Evolutionary conservation across 1,140 invertebrate species (phyloP).

Genomic region (Plutomurus gul): DNA sequence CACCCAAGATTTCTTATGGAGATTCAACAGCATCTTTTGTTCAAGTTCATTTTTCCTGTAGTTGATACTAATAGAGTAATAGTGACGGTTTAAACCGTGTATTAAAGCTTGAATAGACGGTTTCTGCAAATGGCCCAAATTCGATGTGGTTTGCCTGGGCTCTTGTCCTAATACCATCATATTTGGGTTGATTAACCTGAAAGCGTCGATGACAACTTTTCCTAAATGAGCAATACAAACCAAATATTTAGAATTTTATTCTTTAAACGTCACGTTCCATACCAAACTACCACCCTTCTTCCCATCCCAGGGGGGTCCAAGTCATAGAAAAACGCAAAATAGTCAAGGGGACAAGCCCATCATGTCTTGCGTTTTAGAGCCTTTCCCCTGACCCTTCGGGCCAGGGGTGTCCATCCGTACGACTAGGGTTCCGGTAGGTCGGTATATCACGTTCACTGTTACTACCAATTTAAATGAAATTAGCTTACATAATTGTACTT

Average conservation of each 20-base stretch:
- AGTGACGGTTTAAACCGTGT: slow-evolving; percentile 97
- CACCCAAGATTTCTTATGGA: slow-evolving; percentile 99
- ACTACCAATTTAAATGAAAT: neutral
- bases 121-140: slow-evolving; percentile 97
- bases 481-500: too few species aligned
- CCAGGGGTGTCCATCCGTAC: too few species aligned
- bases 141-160: slow-evolving; percentile 97
- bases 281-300: too few species aligned
- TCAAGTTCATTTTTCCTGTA: slow-evolving; percentile 99
- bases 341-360: too few species aligned
- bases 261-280: too few species aligned
- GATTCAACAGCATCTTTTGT: slow-evolving; percentile 98
- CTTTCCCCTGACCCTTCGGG: too few species aligned
- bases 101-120: slow-evolving; percentile 98
- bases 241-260: too few species aligned
- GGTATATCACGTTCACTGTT: neutral
- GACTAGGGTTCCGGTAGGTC: too few species aligned
- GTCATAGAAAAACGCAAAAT: neutral
- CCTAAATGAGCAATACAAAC: slow-evolving; percentile 58
- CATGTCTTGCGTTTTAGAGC: too few species aligned
- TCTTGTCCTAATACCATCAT: slow-evolving; percentile 99
- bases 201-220: slow-evolving; percentile 94
- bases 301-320: too few species aligned
- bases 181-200: slow-evolving; percentile 96
- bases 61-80: slow-evolving; percentile 99